phyloP scores from a whole-genome alignment of 2,113 vertebrate genomes.

The Eulemur rufifrons region DNA sequence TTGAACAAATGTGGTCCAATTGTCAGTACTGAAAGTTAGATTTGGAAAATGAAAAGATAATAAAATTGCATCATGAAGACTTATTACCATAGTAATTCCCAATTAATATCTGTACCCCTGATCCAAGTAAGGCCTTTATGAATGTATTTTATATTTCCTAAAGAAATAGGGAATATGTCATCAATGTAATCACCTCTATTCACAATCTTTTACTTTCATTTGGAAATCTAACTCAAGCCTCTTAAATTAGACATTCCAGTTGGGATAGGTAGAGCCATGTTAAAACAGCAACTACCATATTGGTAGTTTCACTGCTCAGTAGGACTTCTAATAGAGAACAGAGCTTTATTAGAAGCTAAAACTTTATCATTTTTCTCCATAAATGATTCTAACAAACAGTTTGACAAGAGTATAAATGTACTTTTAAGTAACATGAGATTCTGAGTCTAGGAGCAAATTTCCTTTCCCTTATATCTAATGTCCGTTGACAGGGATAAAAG shows the following conservation, averaged over 20 bases:
- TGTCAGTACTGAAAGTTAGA: conserved; percentile 54
- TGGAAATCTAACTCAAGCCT: conserved; percentile 43
- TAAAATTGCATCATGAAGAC: not conserved
- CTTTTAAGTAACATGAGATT: not conserved
- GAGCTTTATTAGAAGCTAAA: conserved; percentile 36
- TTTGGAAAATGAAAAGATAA: conserved; percentile 47
- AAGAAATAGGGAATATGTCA: conserved; percentile 39
- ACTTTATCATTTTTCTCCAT: not conserved
- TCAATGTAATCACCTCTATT: conserved; percentile 17
- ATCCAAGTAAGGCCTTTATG: conserved; percentile 48
- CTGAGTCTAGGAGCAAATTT: not conserved
- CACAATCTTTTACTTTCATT: conserved; percentile 19
- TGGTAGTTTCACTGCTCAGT: not conserved
- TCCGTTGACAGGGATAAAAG: not conserved
- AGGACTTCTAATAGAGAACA: not conserved
- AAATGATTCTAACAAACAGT: conserved; percentile 32
- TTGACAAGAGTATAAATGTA: not conserved
- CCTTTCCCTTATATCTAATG: not conserved
- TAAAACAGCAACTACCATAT: not conserved
- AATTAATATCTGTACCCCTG: not conserved
- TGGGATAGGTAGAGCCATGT: not conserved
- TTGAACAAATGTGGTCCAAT: not conserved
- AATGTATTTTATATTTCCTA: conserved; percentile 62
- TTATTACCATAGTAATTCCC: not conserved
- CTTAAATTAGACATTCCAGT: conserved; percentile 22